Conservation (phyloP, 2,113 vertebrate genomes). For the Lagopus muta region DNA sequence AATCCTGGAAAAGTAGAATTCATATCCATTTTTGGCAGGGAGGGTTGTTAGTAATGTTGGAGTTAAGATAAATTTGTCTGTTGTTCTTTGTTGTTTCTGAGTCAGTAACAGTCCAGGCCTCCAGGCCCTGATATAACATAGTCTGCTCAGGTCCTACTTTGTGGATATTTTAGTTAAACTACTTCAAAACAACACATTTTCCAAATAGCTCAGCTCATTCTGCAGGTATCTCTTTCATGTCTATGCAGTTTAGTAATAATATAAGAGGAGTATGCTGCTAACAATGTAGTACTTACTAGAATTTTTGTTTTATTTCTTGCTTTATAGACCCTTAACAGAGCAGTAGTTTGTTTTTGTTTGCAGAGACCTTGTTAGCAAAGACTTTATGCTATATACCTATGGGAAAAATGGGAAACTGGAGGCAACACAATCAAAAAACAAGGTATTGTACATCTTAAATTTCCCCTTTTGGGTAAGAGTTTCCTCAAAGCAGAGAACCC, state of each 20-base stretch:
- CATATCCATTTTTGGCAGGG: neutral
- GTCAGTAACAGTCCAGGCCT: neutral
- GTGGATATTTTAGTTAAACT: neutral
- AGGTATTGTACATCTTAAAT: constrained; percentile 44
- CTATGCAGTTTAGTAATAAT: neutral
- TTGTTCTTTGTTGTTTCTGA: neutral
- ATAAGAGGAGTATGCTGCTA: neutral
- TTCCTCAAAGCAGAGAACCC: neutral
- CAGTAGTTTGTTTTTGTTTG: constrained; percentile 42
- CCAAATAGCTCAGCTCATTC: neutral
- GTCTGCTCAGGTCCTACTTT: neutral
- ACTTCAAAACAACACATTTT: neutral
- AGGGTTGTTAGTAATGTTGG: neutral
- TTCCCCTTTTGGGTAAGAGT: neutral
- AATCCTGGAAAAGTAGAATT: neutral
- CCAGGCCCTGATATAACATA: neutral
- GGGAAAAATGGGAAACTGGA: constrained; percentile 60
- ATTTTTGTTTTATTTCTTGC: neutral
- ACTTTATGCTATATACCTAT: constrained; percentile 70
- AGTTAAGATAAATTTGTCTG: neutral
- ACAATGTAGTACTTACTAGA: neutral
- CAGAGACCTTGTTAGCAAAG: constrained; percentile 69
- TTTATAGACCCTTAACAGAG: constrained; percentile 3
- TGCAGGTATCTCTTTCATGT: neutral
- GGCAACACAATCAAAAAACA: neutral